phyloP scores from a whole-genome alignment of 2,888 invertebrate genomes.

The Epistrophe eligans region DNA sequence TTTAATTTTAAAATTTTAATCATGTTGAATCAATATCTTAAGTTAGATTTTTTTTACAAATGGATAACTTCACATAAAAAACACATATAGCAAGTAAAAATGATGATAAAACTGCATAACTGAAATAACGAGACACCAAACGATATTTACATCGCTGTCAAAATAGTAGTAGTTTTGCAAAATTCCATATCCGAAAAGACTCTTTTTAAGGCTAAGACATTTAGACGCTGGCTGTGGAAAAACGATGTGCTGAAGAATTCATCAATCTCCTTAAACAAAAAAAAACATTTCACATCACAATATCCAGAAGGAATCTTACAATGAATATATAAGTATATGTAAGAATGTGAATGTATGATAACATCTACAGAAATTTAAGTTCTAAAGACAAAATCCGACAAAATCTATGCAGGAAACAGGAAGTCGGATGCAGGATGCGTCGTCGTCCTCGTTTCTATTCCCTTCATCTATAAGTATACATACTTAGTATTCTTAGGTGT shows the following conservation, averaged over 20 bases:
- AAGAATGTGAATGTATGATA: not conserved
- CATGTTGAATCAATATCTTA: too few species aligned
- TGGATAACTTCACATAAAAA: too few species aligned
- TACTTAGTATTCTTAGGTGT: too few species aligned
- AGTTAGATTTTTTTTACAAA: too few species aligned
- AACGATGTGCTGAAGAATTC: slow-evolving; percentile 22
- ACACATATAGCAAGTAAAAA: not conserved
- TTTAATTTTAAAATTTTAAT: too few species aligned
- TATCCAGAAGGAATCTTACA: slow-evolving; percentile 1
- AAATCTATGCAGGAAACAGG: slow-evolving; percentile 40
- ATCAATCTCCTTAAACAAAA: slow-evolving; percentile 16
- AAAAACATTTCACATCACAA: slow-evolving; percentile 12
- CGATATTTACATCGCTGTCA: not conserved
- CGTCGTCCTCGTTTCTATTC: not conserved
- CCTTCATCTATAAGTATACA: not conserved
- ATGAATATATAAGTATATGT: slow-evolving; percentile 3
- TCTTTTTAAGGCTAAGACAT: not conserved
- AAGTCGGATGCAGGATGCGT: slow-evolving; percentile 30
- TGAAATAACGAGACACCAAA: not conserved
- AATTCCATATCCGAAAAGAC: not conserved
- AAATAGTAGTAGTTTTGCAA: not conserved
- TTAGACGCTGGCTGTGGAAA: not conserved
- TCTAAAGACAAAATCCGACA: slow-evolving; percentile 8
- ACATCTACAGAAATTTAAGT: slow-evolving; percentile 29
- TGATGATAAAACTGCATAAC: not conserved